phyloP scores from a whole-genome alignment of 2,888 invertebrate genomes.

The Eudasyphora cyanicolor region DNA sequence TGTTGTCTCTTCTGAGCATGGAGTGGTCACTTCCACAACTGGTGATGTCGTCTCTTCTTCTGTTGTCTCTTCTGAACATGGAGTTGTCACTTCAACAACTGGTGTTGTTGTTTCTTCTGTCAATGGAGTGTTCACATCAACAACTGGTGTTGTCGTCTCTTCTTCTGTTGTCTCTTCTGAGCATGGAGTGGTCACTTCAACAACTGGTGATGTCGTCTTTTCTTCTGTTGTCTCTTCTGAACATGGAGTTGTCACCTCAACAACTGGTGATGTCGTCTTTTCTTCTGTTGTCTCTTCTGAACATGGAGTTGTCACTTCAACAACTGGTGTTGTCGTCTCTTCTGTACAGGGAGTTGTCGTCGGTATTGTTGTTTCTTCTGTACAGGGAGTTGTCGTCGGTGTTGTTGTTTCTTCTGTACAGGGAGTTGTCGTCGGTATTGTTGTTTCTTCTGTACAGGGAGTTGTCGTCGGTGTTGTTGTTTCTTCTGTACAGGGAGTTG shows the following conservation, averaged over 20 bases:
- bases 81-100: neutral
- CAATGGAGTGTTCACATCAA: neutral
- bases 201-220: no score
- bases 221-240: neutral
- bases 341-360: neutral
- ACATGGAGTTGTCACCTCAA: neutral
- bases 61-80: neutral
- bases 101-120: neutral
- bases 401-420: neutral
- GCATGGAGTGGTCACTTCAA: neutral
- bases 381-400: neutral
- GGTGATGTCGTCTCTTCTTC: neutral
- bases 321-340: neutral
- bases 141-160: neutral
- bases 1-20: neutral
- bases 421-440: conserved; percentile 12
- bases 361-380: neutral
- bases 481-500: conserved; percentile 6
- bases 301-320: neutral
- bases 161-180: neutral
- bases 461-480: conserved; percentile 48
- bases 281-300: neutral
- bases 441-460: conserved; percentile 20
- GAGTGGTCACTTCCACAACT: neutral
- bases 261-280: no score